A percentile compares a stretch with the other conserved stretches of the same genome.
These are phyloP conservation scores for Chelonoidis abingdonii DNA, from an alignment of 2,113 vertebrate species.

Conservation along the genomic window DNA sequence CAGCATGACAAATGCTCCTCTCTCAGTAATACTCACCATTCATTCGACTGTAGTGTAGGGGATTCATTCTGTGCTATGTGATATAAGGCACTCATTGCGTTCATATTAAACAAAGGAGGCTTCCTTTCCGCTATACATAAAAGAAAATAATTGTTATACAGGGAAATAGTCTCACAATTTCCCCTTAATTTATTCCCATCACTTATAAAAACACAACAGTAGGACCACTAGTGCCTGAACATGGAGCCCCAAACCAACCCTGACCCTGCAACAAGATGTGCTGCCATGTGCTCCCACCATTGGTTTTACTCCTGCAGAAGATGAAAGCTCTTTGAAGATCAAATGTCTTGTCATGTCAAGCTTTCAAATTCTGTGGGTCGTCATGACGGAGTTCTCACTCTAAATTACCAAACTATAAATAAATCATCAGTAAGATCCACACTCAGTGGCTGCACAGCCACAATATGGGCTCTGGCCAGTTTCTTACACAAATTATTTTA, in stretches of 20 bases:
- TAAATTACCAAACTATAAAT: constrained; percentile 57
- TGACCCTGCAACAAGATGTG: constrained; percentile 73
- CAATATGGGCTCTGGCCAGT: constrained; percentile 22
- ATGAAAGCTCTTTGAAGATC: constrained; percentile 73
- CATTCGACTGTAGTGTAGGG: constrained; percentile 94
- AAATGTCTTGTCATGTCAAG: constrained; percentile 68
- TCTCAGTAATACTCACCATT: constrained; percentile 90
- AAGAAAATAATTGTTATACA: constrained; percentile 57
- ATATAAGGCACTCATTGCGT: constrained; percentile 99
- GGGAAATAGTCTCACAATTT: constrained; percentile 19
- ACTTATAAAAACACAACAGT: constrained; percentile 28
- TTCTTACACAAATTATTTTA: not conserved
- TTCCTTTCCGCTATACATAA: constrained; percentile 94
- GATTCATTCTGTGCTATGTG: constrained; percentile 99
- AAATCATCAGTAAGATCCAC: constrained; percentile 48
- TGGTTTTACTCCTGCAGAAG: constrained; percentile 32
- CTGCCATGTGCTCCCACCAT: constrained; percentile 48
- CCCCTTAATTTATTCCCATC: not conserved
- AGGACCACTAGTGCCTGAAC: constrained; percentile 43
- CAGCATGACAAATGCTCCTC: constrained; percentile 59
- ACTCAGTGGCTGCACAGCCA: not conserved
- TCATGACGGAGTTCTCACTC: constrained; percentile 59
- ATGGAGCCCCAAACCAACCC: constrained; percentile 52
- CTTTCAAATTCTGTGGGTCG: constrained; percentile 68
- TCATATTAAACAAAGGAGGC: constrained; percentile 99